Conservation (phyloP, 2,113 vertebrate species). For the Balaenoptera acutorostrata region DNA sequence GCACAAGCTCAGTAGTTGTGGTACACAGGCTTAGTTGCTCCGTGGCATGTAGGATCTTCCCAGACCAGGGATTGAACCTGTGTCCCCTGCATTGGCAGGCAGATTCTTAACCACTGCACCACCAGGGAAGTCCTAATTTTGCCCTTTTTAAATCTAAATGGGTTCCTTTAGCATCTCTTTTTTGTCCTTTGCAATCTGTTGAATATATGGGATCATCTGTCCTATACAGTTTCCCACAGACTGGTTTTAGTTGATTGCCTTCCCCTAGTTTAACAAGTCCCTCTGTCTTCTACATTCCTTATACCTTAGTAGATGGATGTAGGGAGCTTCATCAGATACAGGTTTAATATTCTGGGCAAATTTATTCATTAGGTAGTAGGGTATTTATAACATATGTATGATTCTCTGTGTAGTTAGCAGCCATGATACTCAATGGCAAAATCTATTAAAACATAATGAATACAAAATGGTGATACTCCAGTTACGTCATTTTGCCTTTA, state of each 20-base stretch:
- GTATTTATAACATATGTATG: not conserved
- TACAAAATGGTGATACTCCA: slow-evolving; percentile 3
- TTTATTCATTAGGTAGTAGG: not conserved
- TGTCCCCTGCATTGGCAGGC: too few relatives aligned
- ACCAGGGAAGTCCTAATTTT: not conserved
- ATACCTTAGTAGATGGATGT: not conserved
- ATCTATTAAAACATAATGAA: slow-evolving; percentile 11
- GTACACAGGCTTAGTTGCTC: too few relatives aligned
- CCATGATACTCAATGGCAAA: slow-evolving; percentile 16
- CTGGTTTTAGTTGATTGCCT: not conserved
- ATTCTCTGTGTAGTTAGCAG: not conserved
- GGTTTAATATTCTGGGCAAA: not conserved
- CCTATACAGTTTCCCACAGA: not conserved
- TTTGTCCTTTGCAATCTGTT: not conserved
- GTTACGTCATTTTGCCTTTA: not conserved
- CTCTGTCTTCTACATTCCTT: not conserved
- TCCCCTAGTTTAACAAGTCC: not conserved
- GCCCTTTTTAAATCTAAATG: not conserved
- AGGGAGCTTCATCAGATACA: not conserved
- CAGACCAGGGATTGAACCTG: too few relatives aligned
- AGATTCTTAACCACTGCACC: too few relatives aligned
- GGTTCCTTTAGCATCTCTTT: not conserved
- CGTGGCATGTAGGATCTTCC: too few relatives aligned
- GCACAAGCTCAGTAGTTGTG: too few relatives aligned
- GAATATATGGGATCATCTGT: not conserved